These are phyloP conservation scores for Amyelois transitella DNA, from an alignment of 1,140 invertebrate species.

Conservation along the genomic window DNA sequence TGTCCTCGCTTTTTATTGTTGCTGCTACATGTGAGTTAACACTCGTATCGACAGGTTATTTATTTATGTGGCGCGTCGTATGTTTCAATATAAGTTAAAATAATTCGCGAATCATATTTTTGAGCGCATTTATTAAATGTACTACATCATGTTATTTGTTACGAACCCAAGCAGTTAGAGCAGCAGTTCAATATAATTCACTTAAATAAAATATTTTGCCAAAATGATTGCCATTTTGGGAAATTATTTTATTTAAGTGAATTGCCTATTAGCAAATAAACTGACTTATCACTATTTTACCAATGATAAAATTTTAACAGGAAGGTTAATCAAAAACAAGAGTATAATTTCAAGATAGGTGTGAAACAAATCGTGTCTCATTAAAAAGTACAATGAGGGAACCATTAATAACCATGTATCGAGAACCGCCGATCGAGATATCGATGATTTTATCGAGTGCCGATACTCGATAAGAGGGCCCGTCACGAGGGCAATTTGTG, in stretches of 20 bases:
- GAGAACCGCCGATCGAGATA: constrained; percentile 22
- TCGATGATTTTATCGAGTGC: constrained; percentile 60
- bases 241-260: too few species aligned
- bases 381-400: constrained; percentile 47
- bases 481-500: constrained; percentile 63
- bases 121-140: too few species aligned
- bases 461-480: constrained; percentile 46
- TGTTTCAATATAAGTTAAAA: not conserved
- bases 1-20: constrained; percentile 7
- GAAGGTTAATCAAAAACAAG: too few species aligned
- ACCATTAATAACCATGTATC: constrained; percentile 58
- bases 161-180: too few species aligned
- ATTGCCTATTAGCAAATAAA: too few species aligned
- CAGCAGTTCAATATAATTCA: too few species aligned
- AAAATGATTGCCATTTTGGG: too few species aligned
- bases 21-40: not conserved
- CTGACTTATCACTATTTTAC: too few species aligned
- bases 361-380: constrained; percentile 36
- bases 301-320: too few species aligned
- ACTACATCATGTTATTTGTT: too few species aligned
- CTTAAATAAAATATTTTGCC: too few species aligned
- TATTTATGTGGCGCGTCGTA: not conserved
- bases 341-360: constrained; percentile 11
- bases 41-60: not conserved
- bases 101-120: not conserved